Evolutionary conservation across 2,797 vertebrate genomes (phyloP).

Genomic region (Anableps anableps): DNA sequence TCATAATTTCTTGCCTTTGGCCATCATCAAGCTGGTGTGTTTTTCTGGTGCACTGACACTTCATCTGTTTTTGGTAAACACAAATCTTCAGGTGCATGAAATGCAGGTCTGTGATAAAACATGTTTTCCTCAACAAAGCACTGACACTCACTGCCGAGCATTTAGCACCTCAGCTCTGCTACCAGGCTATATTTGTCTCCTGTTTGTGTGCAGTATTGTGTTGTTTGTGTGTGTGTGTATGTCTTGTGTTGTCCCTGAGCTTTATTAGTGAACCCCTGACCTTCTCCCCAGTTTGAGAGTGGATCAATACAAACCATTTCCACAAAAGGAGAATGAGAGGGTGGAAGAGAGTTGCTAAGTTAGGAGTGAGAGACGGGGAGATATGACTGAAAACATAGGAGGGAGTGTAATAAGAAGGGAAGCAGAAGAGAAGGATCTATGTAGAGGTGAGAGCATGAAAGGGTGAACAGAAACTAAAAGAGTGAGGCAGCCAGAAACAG

Average conservation of each 20-base stretch:
- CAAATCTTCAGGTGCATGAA: constrained; percentile 30
- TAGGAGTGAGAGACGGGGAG: constrained; percentile 19
- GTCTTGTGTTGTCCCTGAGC: constrained; percentile 63
- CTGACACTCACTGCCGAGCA: constrained; percentile 3
- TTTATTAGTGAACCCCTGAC: constrained; percentile 74
- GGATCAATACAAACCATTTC: constrained; percentile 75
- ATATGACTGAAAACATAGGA: constrained; percentile 34
- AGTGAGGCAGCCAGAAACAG: constrained; percentile 21
- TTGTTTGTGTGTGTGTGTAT: constrained; percentile 41
- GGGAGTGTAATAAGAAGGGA: constrained; percentile 4
- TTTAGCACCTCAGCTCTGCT: constrained; percentile 28
- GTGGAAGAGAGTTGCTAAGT: constrained; percentile 23
- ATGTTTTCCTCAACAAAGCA: background rate
- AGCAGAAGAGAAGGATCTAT: constrained; percentile 9
- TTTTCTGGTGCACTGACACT: constrained; percentile 16
- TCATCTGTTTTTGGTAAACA: constrained; percentile 37
- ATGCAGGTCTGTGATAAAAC: constrained; percentile 3
- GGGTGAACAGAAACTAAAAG: constrained; percentile 30
- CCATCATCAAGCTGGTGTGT: constrained; percentile 40
- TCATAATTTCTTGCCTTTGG: constrained; percentile 46
- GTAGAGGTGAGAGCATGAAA: constrained; percentile 34
- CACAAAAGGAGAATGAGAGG: constrained; percentile 27
- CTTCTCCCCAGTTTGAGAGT: constrained; percentile 62
- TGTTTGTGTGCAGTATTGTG: background rate
- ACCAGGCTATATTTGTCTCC: constrained; percentile 42